Conservation (phyloP, 1,140 invertebrate genomes). For the Copidosoma floridanum region DNA sequence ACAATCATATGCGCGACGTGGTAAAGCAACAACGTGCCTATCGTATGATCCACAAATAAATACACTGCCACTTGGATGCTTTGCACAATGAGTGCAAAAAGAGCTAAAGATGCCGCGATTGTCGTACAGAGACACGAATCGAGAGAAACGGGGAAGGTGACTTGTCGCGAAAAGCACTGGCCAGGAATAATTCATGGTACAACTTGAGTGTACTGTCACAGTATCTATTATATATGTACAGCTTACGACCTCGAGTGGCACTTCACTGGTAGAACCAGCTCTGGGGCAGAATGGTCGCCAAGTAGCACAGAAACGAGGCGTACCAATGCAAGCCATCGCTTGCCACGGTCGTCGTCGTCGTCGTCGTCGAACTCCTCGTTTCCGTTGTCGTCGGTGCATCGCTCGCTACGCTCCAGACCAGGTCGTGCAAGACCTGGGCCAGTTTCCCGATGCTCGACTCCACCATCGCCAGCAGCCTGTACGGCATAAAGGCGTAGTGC, state of each 20-base stretch:
- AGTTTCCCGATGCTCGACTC: background rate
- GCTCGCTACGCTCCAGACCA: background rate
- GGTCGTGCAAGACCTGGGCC: background rate
- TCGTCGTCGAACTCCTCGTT: background rate
- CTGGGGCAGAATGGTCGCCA: constrained; percentile 70
- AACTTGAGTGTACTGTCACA: background rate
- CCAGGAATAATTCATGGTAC: background rate
- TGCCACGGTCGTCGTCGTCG: constrained; percentile 9
- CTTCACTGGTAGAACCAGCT: constrained; percentile 40
- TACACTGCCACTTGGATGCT: too few relatives aligned
- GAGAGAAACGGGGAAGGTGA: background rate
- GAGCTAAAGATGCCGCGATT: too few relatives aligned
- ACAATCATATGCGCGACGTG: too few relatives aligned
- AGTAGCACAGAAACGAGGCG: constrained; percentile 71
- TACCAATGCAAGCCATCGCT: constrained; percentile 83
- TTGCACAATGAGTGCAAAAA: too few relatives aligned
- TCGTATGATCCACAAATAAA: too few relatives aligned
- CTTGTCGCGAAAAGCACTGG: constrained; percentile 7
- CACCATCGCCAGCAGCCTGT: constrained; percentile 59
- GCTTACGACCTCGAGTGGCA: background rate
- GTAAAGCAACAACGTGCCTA: too few relatives aligned
- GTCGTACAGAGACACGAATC: too few relatives aligned
- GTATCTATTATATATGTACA: background rate
- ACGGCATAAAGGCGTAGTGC: constrained; percentile 79
- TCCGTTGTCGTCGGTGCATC: background rate